phyloP scores from a whole-genome alignment of 2,888 invertebrate genomes.

The Ectemnius lituratus region DNA sequence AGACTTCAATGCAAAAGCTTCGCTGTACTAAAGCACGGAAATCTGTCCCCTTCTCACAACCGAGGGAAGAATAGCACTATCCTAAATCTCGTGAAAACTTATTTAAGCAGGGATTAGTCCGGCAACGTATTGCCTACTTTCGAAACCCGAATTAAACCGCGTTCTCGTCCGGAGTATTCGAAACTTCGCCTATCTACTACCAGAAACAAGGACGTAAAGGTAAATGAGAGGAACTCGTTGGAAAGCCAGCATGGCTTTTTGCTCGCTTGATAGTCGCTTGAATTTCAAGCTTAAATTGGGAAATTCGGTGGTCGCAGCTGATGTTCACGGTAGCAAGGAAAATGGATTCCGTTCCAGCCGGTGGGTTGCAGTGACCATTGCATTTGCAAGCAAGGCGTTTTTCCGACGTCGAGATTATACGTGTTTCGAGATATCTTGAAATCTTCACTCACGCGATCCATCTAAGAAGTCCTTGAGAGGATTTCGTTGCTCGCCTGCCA shows the following conservation, averaged over 20 bases:
- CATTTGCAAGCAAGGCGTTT: no score
- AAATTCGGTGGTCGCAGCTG: no score
- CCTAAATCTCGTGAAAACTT: slow-evolving; percentile 8
- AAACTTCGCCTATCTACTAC: no score
- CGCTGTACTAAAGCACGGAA: background rate
- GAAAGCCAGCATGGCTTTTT: no score
- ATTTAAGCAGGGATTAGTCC: slow-evolving; percentile 3
- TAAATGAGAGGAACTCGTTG: no score
- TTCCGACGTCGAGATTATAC: background rate
- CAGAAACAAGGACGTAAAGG: no score
- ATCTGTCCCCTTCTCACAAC: background rate
- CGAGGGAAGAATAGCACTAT: background rate
- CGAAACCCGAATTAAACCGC: background rate
- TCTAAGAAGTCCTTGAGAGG: background rate
- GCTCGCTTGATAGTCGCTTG: no score
- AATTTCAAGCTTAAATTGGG: no score
- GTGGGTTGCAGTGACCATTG: no score
- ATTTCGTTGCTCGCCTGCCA: slow-evolving; percentile 1
- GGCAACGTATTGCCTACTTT: slow-evolving; percentile 3
- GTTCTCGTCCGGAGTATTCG: no score
- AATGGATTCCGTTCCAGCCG: no score
- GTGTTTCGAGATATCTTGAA: background rate
- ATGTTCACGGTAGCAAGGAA: no score
- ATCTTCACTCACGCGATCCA: background rate
- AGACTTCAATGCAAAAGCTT: background rate